Evolutionary conservation across 2,113 vertebrate species (phyloP).

Genomic region (Esox niger): DNA sequence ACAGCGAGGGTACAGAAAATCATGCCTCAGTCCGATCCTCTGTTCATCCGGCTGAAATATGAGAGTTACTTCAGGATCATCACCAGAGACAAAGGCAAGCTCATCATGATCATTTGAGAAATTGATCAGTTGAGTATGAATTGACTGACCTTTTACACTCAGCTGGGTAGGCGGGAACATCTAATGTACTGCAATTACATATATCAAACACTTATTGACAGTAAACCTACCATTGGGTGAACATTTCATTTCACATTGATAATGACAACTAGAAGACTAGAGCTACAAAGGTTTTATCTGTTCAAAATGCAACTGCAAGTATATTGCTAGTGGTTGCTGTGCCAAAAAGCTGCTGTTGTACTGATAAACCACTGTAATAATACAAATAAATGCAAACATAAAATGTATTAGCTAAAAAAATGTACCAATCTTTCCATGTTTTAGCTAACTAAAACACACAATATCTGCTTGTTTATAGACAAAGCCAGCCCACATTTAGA

Average conservation of each 20-base stretch:
- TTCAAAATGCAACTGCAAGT: no score
- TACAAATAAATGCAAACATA: no score
- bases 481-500: no score
- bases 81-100: background rate
- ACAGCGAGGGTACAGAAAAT: constrained; percentile 12
- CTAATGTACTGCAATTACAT: background rate
- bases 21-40: background rate
- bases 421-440: no score
- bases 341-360: no score
- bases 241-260: background rate
- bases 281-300: no score
- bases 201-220: background rate
- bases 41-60: background rate
- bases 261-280: no score
- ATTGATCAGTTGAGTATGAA: background rate
- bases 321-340: no score
- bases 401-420: no score
- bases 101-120: background rate
- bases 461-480: no score
- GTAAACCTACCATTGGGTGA: background rate
- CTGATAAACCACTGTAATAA: no score
- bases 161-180: constrained; percentile 1
- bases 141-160: background rate
- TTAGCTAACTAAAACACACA: no score
- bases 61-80: background rate